Base-by-base conservation (phyloP, 53 echinoderm and acorn worm species). In the Glandiceps talaboti region DNA sequence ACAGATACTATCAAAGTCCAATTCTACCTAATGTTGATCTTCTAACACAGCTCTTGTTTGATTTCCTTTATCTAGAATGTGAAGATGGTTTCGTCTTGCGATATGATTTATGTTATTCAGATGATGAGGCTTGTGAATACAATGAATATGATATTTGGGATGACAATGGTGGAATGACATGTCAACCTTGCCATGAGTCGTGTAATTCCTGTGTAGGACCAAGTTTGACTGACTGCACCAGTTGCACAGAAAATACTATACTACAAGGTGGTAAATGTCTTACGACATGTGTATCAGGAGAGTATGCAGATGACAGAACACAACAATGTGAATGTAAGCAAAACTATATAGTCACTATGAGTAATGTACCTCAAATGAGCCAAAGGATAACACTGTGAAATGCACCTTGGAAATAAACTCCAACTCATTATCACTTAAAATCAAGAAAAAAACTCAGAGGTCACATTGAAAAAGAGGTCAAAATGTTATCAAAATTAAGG, bases 131-230 rank as follows among this genome's bases (percentile, higher is more conserved):
- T 6, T 45, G 64, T 20, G 20, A 20, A 45, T 6, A 45, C 6
- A 20, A 45, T 45, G 6, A 45, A 20, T 45, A 12, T 45, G 6
- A 6, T 45, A 12, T 45, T 20, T 45, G 64, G 64, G 64, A 45
- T 12, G 64, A 45, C n/a, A n/a, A n/a, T 12, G 64, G 64, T 45
- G 64, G 20, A 45, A 12, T 6, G 64, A 45, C 91, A 74, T 99
- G 99, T 32, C 87, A 85, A 26, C 74, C 77, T 12, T 99, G 99
- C 28, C 89, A 89, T 29, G 33, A 76, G 26, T 89, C 45, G 79
- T 99, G 99, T 32, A 1, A n/a, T 26, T 86, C 83, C 6, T 99
- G 99, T 33, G 86, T 77, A 31, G 84, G 86, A 0, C 82, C 77
- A 1, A 79, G 32, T 26, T 32, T 74, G 10, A 31, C 26, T 32